phyloP scores from a whole-genome alignment of 2,113 vertebrate genomes.

The Serinus canaria region DNA sequence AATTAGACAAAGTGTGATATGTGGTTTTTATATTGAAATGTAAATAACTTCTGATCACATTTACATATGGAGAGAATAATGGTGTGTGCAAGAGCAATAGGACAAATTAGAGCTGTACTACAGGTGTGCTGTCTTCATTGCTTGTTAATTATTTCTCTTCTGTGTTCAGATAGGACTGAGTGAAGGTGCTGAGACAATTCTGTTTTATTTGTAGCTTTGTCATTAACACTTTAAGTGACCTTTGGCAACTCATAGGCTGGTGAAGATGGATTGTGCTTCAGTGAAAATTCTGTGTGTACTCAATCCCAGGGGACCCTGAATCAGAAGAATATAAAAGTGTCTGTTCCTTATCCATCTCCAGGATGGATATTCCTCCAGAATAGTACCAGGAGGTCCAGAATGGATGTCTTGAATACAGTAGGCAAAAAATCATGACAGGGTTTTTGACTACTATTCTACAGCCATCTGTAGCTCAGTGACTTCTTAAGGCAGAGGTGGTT shows the following conservation, averaged over 20 bases:
- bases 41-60: not conserved
- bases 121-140: not conserved
- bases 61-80: not conserved
- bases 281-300: not conserved
- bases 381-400: not conserved
- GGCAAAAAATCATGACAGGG: not conserved
- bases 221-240: not conserved
- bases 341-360: not conserved
- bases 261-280: not conserved
- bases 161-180: not conserved
- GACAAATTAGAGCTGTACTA: not conserved
- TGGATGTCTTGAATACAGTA: not conserved
- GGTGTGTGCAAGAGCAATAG: not conserved
- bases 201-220: not conserved
- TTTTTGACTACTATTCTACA: not conserved
- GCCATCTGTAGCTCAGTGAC: not conserved
- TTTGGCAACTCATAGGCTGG: not conserved
- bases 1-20: not conserved
- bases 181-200: not conserved
- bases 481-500: not conserved
- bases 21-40: not conserved
- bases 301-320: not conserved
- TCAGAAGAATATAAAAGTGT: not conserved
- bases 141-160: not conserved
- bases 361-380: not conserved